These are phyloP conservation scores for Sylvilagus floridanus DNA, from an alignment of 2,797 vertebrate genomes.

Conservation along the genomic window DNA sequence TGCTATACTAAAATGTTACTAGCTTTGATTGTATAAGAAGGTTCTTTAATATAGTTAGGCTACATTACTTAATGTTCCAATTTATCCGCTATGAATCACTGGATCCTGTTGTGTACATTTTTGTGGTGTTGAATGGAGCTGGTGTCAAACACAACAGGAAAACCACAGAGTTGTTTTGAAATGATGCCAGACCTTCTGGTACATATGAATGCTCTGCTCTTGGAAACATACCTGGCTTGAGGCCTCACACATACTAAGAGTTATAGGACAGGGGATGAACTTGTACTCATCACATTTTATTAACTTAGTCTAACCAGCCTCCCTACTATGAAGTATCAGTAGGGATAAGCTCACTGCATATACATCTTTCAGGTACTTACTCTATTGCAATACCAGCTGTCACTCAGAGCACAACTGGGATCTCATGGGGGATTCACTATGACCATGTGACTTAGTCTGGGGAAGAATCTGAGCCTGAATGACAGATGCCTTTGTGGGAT, in stretches of 20 bases:
- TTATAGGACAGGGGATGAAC: neutral
- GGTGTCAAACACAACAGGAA: neutral
- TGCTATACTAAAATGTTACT: neutral
- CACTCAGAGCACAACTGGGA: neutral
- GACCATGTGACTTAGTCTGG: neutral
- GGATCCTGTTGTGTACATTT: neutral
- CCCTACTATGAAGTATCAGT: neutral
- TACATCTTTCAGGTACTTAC: neutral
- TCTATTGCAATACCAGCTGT: neutral
- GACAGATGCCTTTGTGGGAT: neutral
- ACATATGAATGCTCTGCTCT: neutral
- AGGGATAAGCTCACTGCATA: neutral
- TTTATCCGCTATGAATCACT: neutral
- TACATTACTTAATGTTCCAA: neutral
- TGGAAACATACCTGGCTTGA: neutral
- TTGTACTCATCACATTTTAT: neutral
- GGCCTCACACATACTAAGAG: neutral
- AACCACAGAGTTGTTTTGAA: neutral
- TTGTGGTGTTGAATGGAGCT: neutral
- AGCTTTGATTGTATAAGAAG: neutral
- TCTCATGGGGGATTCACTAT: neutral
- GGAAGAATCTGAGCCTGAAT: neutral
- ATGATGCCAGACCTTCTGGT: neutral
- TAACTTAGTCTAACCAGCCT: neutral
- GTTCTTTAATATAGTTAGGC: neutral